Percentiles rank a stretch among this genome's conserved stretches.
Evolutionary conservation across 2,797 vertebrate genomes (phyloP).

Genomic region (Enteromius argenteus): DNA sequence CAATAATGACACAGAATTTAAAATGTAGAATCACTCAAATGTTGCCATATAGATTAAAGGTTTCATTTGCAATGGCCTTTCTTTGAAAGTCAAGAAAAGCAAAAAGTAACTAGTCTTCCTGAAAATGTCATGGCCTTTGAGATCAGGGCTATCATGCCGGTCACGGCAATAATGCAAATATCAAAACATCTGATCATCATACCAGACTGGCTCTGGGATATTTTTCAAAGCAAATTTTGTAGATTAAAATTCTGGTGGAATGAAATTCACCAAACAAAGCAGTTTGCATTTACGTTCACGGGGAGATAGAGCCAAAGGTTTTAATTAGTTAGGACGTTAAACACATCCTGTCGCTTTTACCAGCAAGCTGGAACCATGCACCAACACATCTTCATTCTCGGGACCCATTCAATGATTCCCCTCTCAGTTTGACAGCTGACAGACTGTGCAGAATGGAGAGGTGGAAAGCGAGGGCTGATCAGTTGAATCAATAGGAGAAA

Average conservation of each 20-base stretch:
- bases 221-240: conserved; percentile 10
- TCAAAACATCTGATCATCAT: conserved; percentile 20
- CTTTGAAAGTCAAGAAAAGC: conserved; percentile 14
- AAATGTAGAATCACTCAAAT: conserved; percentile 3
- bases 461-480: conserved; percentile 30
- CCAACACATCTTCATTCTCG: neutral
- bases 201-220: neutral
- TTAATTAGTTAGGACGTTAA: conserved; percentile 20
- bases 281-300: conserved; percentile 8
- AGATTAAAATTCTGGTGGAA: conserved; percentile 11
- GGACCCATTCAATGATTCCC: conserved; percentile 10
- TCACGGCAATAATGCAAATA: conserved; percentile 36
- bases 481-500: conserved; percentile 39
- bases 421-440: conserved; percentile 17
- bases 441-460: neutral
- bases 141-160: neutral
- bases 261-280: conserved; percentile 8
- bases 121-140: conserved; percentile 27
- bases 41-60: conserved; percentile 15
- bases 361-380: neutral
- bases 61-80: conserved; percentile 36
- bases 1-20: neutral
- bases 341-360: neutral
- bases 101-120: conserved; percentile 22
- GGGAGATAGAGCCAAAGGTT: neutral